A percentile compares a stretch with the other conserved stretches of the same genome.
These are phyloP conservation scores for Dinomys branickii DNA, from an alignment of 2,113 vertebrate genomes.

Conservation along the genomic window DNA sequence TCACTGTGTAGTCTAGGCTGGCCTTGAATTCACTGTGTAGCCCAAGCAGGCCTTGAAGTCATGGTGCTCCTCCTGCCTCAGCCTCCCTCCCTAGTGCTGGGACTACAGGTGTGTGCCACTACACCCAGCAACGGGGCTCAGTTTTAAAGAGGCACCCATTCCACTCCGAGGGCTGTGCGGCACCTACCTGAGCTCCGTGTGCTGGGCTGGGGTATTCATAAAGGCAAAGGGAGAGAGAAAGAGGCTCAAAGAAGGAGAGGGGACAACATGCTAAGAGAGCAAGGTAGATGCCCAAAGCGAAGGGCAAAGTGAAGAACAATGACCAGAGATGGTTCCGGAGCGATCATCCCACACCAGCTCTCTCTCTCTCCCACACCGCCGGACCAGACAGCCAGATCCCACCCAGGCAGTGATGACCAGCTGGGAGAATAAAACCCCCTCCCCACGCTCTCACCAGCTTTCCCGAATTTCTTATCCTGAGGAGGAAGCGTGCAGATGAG, in stretches of 20 bases:
- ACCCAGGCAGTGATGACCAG: neutral
- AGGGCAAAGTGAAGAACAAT: neutral
- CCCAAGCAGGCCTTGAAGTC: neutral
- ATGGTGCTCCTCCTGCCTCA: neutral
- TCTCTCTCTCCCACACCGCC: accelerated
- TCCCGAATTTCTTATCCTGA: neutral
- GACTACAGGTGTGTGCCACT: neutral
- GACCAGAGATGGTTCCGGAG: neutral
- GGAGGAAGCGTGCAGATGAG: accelerated
- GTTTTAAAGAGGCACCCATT: neutral
- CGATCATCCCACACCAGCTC: too few species aligned
- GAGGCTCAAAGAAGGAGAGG: neutral
- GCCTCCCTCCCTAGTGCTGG: neutral
- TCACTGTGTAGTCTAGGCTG: too few species aligned
- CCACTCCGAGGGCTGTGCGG: neutral
- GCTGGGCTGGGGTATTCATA: neutral
- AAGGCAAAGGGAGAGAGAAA: neutral
- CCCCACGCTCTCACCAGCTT: neutral
- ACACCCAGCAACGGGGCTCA: neutral
- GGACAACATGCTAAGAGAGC: neutral
- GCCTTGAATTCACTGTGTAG: too few species aligned
- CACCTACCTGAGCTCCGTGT: neutral
- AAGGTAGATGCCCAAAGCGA: neutral
- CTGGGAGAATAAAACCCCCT: neutral
- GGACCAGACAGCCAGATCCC: neutral